Evolutionary conservation across 2,797 vertebrate species (phyloP).

Genomic region (Gadopsis bispinosus): DNA sequence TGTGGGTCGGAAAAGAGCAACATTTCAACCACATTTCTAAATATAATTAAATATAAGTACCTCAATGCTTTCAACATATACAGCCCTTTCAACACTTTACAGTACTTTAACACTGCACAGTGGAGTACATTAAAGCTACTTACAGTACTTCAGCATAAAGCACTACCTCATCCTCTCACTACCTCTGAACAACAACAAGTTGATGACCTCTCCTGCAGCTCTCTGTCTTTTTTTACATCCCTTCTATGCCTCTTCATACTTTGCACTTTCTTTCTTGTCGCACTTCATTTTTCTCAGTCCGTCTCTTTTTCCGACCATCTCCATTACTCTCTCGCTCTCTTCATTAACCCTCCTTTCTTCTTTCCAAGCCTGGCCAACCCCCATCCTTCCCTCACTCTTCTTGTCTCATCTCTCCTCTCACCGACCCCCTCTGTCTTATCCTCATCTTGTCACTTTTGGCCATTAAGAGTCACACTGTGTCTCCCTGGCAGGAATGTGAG

Average conservation of each 20-base stretch:
- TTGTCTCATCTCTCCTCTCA: slow-evolving; percentile 36
- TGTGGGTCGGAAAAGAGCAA: slow-evolving; percentile 11
- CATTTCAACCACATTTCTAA: slow-evolving; percentile 34
- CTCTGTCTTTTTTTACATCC: slow-evolving; percentile 25
- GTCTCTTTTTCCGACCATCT: slow-evolving; percentile 6
- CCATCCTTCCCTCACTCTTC: slow-evolving; percentile 11
- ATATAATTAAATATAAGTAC: slow-evolving; percentile 25
- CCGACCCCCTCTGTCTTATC: slow-evolving; percentile 53
- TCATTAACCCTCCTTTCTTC: slow-evolving; percentile 48
- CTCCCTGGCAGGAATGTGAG: slow-evolving; percentile 57
- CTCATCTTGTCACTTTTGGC: slow-evolving; percentile 54
- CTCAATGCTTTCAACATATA: slow-evolving; percentile 31
- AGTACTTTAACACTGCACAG: slow-evolving; percentile 14
- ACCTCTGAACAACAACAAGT: slow-evolving; percentile 34
- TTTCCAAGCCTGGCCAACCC: slow-evolving; percentile 21
- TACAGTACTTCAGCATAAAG: slow-evolving; percentile 39
- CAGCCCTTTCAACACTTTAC: slow-evolving; percentile 19
- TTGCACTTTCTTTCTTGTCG: slow-evolving; percentile 7
- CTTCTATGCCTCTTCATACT: slow-evolving; percentile 25
- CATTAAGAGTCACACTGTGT: slow-evolving; percentile 68
- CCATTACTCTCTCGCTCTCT: slow-evolving; percentile 26
- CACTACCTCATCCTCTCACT: slow-evolving; percentile 30
- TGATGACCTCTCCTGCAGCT: slow-evolving; percentile 35
- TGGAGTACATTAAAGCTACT: slow-evolving; percentile 36
- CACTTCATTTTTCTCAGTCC: slow-evolving; percentile 19